Evolutionary conservation across 2,113 vertebrate genomes (phyloP).

Genomic region (Recurvirostra avosetta): DNA sequence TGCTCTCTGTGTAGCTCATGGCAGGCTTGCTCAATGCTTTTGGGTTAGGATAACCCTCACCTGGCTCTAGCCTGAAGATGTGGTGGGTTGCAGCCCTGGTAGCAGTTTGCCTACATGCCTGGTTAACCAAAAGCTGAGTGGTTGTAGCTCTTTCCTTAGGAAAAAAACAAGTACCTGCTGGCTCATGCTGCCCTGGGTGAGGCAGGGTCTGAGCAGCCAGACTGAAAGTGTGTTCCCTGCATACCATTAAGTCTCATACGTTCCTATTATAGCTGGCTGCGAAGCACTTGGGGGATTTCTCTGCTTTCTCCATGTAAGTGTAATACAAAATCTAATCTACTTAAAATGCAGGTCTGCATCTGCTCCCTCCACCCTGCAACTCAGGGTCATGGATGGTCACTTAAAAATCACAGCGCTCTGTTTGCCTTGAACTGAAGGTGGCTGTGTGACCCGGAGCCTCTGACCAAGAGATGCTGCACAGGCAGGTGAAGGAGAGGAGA

Average conservation of each 20-base stretch:
- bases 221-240: background rate
- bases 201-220: background rate
- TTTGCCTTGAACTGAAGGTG: background rate
- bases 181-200: rapidly evolving
- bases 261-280: background rate
- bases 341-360: background rate
- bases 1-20: background rate
- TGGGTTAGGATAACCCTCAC: background rate
- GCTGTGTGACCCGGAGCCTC: background rate
- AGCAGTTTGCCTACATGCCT: background rate
- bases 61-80: background rate
- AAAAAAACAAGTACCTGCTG: background rate
- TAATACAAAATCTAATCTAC: background rate
- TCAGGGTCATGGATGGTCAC: background rate
- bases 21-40: background rate
- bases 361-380: background rate
- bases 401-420: background rate
- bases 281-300: background rate
- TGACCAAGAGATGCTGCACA: background rate
- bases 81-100: background rate
- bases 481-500: background rate
- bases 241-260: background rate
- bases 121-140: background rate
- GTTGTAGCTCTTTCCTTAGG: background rate
- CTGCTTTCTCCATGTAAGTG: background rate